These are phyloP conservation scores for Synanthedon andrenaeformis DNA, from an alignment of 2,888 invertebrate genomes.

Conservation along the genomic window DNA sequence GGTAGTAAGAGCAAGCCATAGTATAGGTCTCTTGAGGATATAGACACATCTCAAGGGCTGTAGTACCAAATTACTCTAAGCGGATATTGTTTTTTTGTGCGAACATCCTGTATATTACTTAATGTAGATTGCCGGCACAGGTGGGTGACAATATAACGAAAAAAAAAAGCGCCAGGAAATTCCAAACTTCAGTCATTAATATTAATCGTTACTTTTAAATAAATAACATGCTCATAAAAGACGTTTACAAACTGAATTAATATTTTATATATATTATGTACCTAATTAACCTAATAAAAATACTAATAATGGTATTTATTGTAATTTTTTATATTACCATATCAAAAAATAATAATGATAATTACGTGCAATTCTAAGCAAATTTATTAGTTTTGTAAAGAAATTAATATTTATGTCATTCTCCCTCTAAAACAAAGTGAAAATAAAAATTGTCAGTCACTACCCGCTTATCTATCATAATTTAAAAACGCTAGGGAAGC, in stretches of 20 bases:
- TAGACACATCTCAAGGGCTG: conserved; percentile 26
- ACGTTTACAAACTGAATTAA: too few relatives aligned
- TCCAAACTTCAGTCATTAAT: too few relatives aligned
- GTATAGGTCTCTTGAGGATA: conserved; percentile 22
- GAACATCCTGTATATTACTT: conserved; percentile 9
- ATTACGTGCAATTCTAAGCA: too few relatives aligned
- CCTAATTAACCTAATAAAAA: too few relatives aligned
- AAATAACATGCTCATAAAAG: too few relatives aligned
- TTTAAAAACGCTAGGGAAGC: conserved; percentile 25
- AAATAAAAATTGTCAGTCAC: conserved; percentile 20
- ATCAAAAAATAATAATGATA: too few relatives aligned
- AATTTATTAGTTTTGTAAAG: too few relatives aligned
- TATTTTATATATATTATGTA: too few relatives aligned
- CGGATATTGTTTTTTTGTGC: conserved; percentile 33
- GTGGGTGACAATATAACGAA: not conserved
- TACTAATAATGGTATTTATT: too few relatives aligned
- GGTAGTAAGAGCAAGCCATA: conserved; percentile 13
- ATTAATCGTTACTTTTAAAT: too few relatives aligned
- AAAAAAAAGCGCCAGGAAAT: not conserved
- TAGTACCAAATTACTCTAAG: conserved; percentile 18
- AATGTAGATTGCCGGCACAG: conserved; percentile 6
- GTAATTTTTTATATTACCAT: too few relatives aligned
- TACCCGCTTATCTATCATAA: conserved; percentile 34
- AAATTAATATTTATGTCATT: not conserved
- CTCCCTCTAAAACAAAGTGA: not conserved